Conservation (phyloP, 2,888 invertebrate genomes). For the Thera britannica region DNA sequence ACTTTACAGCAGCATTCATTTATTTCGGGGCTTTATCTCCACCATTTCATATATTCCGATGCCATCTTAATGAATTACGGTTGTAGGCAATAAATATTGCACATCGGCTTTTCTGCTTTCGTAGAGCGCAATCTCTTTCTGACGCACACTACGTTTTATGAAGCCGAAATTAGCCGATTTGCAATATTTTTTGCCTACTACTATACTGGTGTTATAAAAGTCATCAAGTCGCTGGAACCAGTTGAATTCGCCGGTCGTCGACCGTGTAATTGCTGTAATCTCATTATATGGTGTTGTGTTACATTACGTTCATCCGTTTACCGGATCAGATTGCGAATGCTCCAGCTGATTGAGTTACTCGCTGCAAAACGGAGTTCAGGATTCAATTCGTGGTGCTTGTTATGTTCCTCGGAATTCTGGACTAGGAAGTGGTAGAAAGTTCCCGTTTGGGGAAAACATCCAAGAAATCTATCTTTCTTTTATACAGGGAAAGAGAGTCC, state of each 20-base stretch:
- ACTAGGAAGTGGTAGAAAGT: neutral
- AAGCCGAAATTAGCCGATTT: too few relatives aligned
- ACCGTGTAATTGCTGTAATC: conserved; percentile 45
- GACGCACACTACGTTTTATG: too few relatives aligned
- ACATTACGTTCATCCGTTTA: conserved; percentile 42
- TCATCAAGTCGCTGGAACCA: conserved; percentile 20
- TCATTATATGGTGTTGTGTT: conserved; percentile 43
- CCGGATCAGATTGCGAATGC: conserved; percentile 37
- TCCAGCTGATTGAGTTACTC: conserved; percentile 19
- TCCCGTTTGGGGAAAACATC: neutral
- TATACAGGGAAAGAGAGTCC: neutral
- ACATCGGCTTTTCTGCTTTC: too few relatives aligned
- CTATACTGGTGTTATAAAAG: too few relatives aligned
- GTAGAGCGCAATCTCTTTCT: too few relatives aligned
- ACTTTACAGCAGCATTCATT: too few relatives aligned
- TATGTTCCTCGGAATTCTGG: conserved; percentile 12
- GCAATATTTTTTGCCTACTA: too few relatives aligned
- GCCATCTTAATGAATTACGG: too few relatives aligned
- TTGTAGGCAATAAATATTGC: too few relatives aligned
- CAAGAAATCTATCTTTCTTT: neutral
- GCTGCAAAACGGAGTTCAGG: conserved; percentile 22
- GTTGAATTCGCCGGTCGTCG: conserved; percentile 37
- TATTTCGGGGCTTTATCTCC: too few relatives aligned
- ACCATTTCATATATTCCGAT: too few relatives aligned
- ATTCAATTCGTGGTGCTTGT: conserved; percentile 26